These are phyloP conservation scores for Gobio gobio DNA, from an alignment of 2,113 vertebrate genomes.

Conservation along the genomic window DNA sequence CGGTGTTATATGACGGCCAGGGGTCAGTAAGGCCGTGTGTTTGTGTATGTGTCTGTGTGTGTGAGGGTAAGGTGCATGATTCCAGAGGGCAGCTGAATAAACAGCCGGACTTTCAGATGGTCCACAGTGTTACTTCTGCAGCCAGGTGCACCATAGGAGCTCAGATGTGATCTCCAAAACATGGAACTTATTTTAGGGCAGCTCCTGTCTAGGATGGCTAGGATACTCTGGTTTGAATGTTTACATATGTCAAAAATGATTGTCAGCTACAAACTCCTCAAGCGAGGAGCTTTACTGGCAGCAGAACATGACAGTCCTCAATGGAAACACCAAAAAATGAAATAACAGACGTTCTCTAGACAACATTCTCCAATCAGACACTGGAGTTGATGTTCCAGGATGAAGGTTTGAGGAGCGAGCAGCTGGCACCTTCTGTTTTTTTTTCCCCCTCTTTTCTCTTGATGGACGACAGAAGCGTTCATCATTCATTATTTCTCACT, in stretches of 20 bases:
- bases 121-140: constrained; percentile 39
- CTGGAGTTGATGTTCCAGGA: constrained; percentile 12
- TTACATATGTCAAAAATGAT: constrained; percentile 1
- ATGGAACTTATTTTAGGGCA: not conserved
- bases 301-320: not conserved
- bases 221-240: not conserved
- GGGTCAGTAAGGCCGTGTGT: constrained; percentile 32
- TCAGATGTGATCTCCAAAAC: constrained; percentile 25
- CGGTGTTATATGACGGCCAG: constrained; percentile 46
- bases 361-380: constrained; percentile 10
- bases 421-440: constrained; percentile 23
- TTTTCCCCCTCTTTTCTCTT: not conserved
- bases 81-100: constrained; percentile 78
- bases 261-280: not conserved
- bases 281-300: not conserved
- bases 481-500: constrained; percentile 61
- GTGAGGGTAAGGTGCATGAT: constrained; percentile 66
- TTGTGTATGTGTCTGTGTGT: constrained; percentile 53
- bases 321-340: not conserved
- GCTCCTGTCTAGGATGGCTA: not conserved
- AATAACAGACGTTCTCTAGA: not conserved
- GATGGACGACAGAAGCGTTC: constrained; percentile 48
- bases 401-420: constrained; percentile 17
- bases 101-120: constrained; percentile 56
- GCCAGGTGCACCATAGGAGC: constrained; percentile 51